phyloP scores from a whole-genome alignment of 2,888 invertebrate genomes.

The Agrypnus murinus region DNA sequence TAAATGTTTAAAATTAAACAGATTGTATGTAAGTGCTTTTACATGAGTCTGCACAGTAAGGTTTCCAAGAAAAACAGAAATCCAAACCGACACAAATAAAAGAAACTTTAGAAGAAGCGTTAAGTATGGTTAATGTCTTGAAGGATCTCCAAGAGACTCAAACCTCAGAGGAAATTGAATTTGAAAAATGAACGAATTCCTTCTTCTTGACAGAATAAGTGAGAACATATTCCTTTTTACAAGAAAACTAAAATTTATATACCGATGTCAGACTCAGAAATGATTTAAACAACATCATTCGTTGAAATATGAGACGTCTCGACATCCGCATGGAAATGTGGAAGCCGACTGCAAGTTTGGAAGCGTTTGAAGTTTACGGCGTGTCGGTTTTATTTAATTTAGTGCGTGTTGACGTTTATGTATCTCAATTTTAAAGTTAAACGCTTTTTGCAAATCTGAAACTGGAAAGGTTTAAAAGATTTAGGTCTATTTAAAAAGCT shows the following conservation, averaged over 20 bases:
- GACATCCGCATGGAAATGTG: constrained; percentile 41
- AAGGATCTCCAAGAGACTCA: no score
- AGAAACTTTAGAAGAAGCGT: neutral
- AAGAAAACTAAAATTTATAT: constrained; percentile 39
- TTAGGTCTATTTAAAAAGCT: neutral
- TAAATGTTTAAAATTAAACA: no score
- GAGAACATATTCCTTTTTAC: constrained; percentile 25
- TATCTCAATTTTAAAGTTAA: constrained; percentile 40
- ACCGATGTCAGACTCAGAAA: constrained; percentile 32
- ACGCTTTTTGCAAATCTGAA: constrained; percentile 2
- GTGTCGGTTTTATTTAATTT: constrained; percentile 48
- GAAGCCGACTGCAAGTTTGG: constrained; percentile 35
- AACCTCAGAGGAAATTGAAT: neutral
- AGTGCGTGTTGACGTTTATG: constrained; percentile 38
- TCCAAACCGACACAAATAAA: neutral
- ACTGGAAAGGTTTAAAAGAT: neutral
- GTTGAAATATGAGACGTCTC: constrained; percentile 44
- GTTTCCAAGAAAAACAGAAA: no score
- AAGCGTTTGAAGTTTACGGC: constrained; percentile 48
- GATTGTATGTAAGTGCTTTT: no score
- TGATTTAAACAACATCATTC: constrained; percentile 37
- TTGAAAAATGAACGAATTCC: constrained; percentile 10
- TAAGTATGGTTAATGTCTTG: neutral
- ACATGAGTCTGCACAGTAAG: no score
- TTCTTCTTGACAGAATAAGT: constrained; percentile 9